Percentiles rank a stretch among this genome's conserved stretches.
These are phyloP conservation scores for Barbus barbus DNA, from an alignment of 2,113 vertebrate species.

Conservation along the genomic window DNA sequence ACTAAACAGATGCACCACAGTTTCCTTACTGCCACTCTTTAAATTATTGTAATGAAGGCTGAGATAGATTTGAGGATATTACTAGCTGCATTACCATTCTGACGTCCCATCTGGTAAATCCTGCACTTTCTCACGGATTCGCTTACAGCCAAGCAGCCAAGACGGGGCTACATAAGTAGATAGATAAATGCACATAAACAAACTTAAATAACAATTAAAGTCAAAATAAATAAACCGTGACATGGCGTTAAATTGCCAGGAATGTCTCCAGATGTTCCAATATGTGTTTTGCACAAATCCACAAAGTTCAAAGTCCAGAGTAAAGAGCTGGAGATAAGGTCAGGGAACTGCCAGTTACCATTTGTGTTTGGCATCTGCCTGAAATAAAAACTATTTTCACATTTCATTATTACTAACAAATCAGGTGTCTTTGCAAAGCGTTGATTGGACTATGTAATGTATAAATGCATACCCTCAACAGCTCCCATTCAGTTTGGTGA, in stretches of 20 bases:
- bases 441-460: background rate
- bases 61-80: conserved; percentile 32
- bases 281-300: conserved; percentile 28
- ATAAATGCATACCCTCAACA: background rate
- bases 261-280: conserved; percentile 56
- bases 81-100: conserved; percentile 33
- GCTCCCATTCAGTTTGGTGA: background rate
- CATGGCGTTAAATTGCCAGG: conserved; percentile 54
- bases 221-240: conserved; percentile 59
- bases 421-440: background rate
- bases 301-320: conserved; percentile 32
- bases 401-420: background rate
- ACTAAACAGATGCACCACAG: conserved; percentile 47
- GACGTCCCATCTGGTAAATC: conserved; percentile 31
- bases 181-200: conserved; percentile 52
- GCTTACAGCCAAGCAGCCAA: conserved; percentile 10
- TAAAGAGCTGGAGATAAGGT: conserved; percentile 21
- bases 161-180: conserved; percentile 39
- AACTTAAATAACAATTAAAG: conserved; percentile 55
- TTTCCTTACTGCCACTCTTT: conserved; percentile 58
- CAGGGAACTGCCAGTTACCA: background rate
- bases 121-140: conserved; percentile 42
- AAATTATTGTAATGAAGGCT: conserved; percentile 58
- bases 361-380: background rate
- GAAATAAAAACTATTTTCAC: background rate